Evolutionary conservation across 2,113 vertebrate genomes (phyloP).

Genomic region (Ophthalmolycus amberensis): DNA sequence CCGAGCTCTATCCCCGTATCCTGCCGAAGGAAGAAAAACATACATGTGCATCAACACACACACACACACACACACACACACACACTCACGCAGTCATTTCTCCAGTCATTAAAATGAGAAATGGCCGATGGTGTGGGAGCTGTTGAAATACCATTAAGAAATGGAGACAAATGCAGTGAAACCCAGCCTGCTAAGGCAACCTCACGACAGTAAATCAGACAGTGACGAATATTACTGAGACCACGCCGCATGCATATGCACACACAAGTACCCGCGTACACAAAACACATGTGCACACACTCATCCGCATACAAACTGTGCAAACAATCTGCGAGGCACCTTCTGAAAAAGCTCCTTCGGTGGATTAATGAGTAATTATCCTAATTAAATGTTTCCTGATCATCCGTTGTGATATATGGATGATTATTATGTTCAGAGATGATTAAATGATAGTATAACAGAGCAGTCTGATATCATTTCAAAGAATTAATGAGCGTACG

Average conservation of each 20-base stretch:
- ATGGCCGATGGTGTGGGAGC: constrained; percentile 79
- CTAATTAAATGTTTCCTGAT: constrained; percentile 81
- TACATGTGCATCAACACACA: constrained; percentile 8
- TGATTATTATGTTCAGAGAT: constrained; percentile 74
- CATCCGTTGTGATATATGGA: constrained; percentile 69
- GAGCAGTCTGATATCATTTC: constrained; percentile 62
- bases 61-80: constrained; percentile 12
- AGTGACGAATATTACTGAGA: constrained; percentile 80
- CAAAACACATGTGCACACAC: constrained; percentile 36
- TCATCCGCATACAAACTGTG: constrained; percentile 28
- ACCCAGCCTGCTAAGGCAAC: constrained; percentile 70
- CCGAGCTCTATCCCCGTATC: constrained; percentile 32
- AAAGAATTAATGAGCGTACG: constrained; percentile 72
- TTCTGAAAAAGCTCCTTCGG: constrained; percentile 49
- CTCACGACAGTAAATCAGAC: constrained; percentile 83
- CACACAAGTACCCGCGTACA: constrained; percentile 48
- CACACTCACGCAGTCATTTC: constrained; percentile 59
- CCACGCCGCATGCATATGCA: constrained; percentile 47
- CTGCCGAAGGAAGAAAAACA: constrained; percentile 9
- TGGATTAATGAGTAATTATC: constrained; percentile 78
- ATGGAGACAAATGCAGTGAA: constrained; percentile 86
- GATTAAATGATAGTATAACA: constrained; percentile 74
- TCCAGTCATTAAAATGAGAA: constrained; percentile 86
- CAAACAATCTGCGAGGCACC: constrained; percentile 58
- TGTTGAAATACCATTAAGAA: constrained; percentile 88